phyloP scores from a whole-genome alignment of 2,888 invertebrate species.

The Mechanitis mazaeus region DNA sequence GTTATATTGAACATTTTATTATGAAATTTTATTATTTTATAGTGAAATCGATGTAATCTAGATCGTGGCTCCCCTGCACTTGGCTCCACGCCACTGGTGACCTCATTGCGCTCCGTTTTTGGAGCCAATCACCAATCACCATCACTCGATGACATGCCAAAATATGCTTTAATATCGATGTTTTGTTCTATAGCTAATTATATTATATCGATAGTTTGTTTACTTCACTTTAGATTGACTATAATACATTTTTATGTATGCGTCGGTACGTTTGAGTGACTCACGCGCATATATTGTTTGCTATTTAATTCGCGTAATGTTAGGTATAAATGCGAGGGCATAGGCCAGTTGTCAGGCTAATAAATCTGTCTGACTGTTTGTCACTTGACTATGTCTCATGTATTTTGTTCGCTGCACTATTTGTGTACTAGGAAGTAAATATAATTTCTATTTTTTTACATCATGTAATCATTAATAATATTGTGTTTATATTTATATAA shows the following conservation, averaged over 20 bases:
- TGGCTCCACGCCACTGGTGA: conserved; percentile 66
- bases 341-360: conserved; percentile 34
- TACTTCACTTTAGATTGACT: conserved; percentile 23
- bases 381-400: conserved; percentile 31
- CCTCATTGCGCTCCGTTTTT: conserved; percentile 67
- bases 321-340: conserved; percentile 30
- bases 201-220: conserved; percentile 17
- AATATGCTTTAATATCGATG: conserved; percentile 32
- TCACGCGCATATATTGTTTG: neutral
- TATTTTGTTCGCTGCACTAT: conserved; percentile 24
- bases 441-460: neutral
- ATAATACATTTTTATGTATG: conserved; percentile 23
- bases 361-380: conserved; percentile 52
- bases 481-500: no score
- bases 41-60: conserved; percentile 16
- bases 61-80: conserved; percentile 52
- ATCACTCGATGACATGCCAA: conserved; percentile 67
- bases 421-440: conserved; percentile 10
- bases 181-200: conserved; percentile 8
- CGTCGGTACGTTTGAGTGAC: neutral
- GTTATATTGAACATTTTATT: no score
- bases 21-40: no score
- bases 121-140: conserved; percentile 61
- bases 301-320: conserved; percentile 25
- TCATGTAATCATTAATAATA: no score